Conservation (phyloP, 1,140 invertebrate genomes). For the Drosophila asahinai region DNA sequence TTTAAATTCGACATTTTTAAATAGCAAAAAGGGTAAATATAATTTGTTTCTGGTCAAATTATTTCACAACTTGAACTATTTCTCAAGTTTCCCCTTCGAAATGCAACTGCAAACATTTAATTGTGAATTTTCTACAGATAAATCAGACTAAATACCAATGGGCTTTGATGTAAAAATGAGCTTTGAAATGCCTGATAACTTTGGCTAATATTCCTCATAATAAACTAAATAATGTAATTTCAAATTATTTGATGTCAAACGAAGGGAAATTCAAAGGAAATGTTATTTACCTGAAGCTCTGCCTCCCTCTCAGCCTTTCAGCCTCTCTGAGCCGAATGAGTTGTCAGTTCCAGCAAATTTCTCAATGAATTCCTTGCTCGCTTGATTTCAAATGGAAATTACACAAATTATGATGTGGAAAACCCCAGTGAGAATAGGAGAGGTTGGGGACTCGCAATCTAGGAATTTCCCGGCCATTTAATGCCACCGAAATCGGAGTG, state of each 20-base stretch:
- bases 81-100: too few relatives aligned
- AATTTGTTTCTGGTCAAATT: too few relatives aligned
- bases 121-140: too few relatives aligned
- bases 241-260: neutral
- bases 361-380: neutral
- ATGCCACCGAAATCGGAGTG: constrained; percentile 5
- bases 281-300: neutral
- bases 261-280: neutral
- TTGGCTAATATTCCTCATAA: neutral
- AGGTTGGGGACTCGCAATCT: neutral
- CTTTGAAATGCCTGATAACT: too few relatives aligned
- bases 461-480: constrained; percentile 7
- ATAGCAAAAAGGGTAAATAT: neutral
- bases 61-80: too few relatives aligned
- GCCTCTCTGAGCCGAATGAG: too few relatives aligned
- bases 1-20: neutral
- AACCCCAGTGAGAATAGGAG: neutral
- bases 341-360: neutral
- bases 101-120: too few relatives aligned
- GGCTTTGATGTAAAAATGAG: too few relatives aligned
- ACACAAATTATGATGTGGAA: neutral
- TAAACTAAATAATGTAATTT: neutral
- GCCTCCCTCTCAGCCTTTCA: too few relatives aligned
- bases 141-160: too few relatives aligned
- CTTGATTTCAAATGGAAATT: constrained; percentile 2